Conservation (phyloP, 2,888 invertebrate genomes). For the Lydus trimaculatus region DNA sequence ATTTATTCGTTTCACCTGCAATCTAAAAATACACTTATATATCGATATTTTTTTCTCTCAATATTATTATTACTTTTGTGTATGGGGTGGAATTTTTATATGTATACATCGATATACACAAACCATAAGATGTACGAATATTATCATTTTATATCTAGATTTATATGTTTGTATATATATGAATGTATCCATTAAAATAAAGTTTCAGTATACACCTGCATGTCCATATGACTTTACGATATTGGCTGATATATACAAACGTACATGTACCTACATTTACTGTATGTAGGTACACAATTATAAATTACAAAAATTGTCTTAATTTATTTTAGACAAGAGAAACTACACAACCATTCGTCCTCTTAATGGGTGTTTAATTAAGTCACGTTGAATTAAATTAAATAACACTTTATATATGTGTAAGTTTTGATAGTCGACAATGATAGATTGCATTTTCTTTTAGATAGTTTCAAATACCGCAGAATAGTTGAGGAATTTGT, state of each 20-base stretch:
- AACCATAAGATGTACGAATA: slow-evolving; percentile 43
- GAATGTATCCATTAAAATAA: slow-evolving; percentile 29
- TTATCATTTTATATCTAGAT: slow-evolving; percentile 45
- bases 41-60: slow-evolving; percentile 30
- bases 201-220: slow-evolving; percentile 37
- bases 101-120: slow-evolving; percentile 17
- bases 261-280: neutral
- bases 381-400: neutral
- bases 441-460: neutral
- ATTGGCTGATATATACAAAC: neutral
- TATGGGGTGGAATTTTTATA: slow-evolving; percentile 40
- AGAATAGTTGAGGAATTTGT: neutral
- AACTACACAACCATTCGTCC: neutral
- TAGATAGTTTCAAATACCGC: neutral
- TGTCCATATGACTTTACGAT: slow-evolving; percentile 29
- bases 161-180: slow-evolving; percentile 28
- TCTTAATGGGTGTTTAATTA: neutral
- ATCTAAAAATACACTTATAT: slow-evolving; percentile 49
- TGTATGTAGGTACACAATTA: neutral
- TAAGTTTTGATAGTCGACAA: neutral
- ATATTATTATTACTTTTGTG: slow-evolving; percentile 44
- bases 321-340: neutral
- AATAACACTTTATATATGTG: neutral
- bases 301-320: neutral
- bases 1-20: slow-evolving; percentile 52